Evolutionary conservation across 92 coral and sea anemone species (phyloP), one percentile per base, ranked within the genome.

Genomic region (Epizoanthus fatuus): DNA sequence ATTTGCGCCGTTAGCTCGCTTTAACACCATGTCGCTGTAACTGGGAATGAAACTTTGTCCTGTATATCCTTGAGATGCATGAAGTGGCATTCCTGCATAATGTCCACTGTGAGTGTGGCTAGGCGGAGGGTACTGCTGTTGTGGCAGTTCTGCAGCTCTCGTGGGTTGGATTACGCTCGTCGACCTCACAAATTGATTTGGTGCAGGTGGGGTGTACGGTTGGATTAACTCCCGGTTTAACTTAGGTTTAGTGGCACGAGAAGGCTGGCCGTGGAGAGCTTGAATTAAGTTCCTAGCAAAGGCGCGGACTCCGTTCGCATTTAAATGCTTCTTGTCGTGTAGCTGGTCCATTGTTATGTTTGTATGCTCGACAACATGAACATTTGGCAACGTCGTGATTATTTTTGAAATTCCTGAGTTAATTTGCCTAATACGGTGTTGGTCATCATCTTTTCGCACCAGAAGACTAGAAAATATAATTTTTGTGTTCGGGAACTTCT

Each of bases 291-390:
- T 71, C 20, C 75, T 35, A 71, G 59, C 75, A 71, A 71, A 71
- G 22, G 51, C n/a, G 17, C 75, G 20, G n/a, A 44, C 75, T 44
- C 75, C 75, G 39, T 4, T 70, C 75, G 39, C 7, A 71, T 71
- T 71, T 71, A 71, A 71, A 56, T 71, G 59, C 51, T 71, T 71
- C 51, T 71, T 71, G 58, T 71, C 75, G 39, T 56, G 59, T 71
- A 71, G 51, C 19, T 71, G 51, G 47, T 71, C 57, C 20, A 9
- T 71, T 2, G 58, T 16, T 44, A 71, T 71, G 75, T 44, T 71
- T 71, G 75, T 44, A 56, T 71, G 57, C 2, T 71, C 51, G 39
- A 71, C 51, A 16, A 71, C 37, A 71, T 71, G 58, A 71, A 71
- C 75, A 45, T 70, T 70, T 12, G 75, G 75, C 58, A 71, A 22